phyloP scores from a whole-genome alignment of 2,113 vertebrate genomes.

The Todiramphus chloris region DNA sequence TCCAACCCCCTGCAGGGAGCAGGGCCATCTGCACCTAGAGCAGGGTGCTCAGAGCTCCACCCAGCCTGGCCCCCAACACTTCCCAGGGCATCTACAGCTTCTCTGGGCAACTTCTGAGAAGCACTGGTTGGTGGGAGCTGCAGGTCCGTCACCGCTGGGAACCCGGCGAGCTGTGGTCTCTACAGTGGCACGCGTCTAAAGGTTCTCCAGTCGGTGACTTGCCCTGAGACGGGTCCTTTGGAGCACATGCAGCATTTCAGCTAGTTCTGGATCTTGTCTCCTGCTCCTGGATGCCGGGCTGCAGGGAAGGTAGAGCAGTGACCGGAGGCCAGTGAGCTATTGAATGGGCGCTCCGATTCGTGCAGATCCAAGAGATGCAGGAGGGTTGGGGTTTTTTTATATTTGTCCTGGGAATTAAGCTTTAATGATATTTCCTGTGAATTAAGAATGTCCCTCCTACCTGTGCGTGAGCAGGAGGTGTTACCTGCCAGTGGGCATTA shows the following conservation, averaged over 20 bases:
- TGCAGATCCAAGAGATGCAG: not conserved
- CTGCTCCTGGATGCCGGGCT: not conserved
- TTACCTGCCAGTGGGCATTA: not conserved
- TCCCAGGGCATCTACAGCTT: not conserved
- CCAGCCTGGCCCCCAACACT: not conserved
- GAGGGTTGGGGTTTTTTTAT: not conserved
- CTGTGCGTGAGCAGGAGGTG: accelerated
- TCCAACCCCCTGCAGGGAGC: not conserved
- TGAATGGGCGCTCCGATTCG: accelerated
- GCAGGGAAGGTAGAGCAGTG: not conserved
- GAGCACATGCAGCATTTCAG: not conserved
- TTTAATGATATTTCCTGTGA: not conserved
- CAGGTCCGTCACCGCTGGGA: not conserved
- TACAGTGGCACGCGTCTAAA: not conserved
- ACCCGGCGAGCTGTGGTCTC: not conserved
- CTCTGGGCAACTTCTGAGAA: not conserved
- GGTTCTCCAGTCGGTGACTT: not conserved
- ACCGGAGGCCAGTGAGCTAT: not conserved
- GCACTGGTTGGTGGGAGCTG: not conserved
- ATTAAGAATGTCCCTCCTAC: not conserved
- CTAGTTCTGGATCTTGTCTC: not conserved
- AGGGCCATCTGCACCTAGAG: not conserved
- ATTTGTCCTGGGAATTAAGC: not conserved
- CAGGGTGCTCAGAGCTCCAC: not conserved
- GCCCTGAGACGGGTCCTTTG: not conserved